Conservation (phyloP, 2,888 invertebrate species). For the Dexiosoma caninum region DNA sequence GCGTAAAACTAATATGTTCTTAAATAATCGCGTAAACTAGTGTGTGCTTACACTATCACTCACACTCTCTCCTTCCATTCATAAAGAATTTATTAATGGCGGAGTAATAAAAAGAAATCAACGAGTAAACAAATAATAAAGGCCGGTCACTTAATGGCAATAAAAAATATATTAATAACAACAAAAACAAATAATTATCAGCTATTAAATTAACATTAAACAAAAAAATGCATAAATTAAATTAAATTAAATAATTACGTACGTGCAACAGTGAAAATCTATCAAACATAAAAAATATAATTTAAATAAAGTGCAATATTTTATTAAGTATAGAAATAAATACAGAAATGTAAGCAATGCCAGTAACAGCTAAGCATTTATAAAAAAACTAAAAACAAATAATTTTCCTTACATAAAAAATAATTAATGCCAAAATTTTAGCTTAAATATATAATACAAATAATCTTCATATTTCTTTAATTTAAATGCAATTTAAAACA, state of each 20-base stretch:
- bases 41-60: conserved; percentile 18
- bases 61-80: conserved; percentile 17
- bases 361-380: conserved; percentile 10
- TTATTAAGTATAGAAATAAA: conserved; percentile 3
- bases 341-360: conserved; percentile 21
- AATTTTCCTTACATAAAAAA: not conserved
- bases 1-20: conserved; percentile 38
- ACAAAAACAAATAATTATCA: conserved; percentile 17
- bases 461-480: conserved; percentile 12
- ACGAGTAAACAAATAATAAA: conserved; percentile 47
- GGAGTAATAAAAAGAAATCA: conserved; percentile 30
- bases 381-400: conserved; percentile 3
- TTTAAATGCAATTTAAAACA: conserved; percentile 23
- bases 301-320: conserved; percentile 55
- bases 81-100: conserved; percentile 23
- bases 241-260: no score
- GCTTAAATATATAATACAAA: conserved; percentile 17
- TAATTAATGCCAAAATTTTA: conserved; percentile 60
- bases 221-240: conserved; percentile 23
- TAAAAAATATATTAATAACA: conserved; percentile 38
- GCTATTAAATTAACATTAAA: not conserved
- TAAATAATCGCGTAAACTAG: conserved; percentile 20
- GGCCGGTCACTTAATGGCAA: conserved; percentile 57
- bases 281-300: conserved; percentile 1
- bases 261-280: conserved; percentile 4